A percentile compares a stretch with the other conserved stretches of the same genome.
These are phyloP conservation scores for Falco punctatus DNA, from an alignment of 2,113 vertebrate species.

Conservation along the genomic window DNA sequence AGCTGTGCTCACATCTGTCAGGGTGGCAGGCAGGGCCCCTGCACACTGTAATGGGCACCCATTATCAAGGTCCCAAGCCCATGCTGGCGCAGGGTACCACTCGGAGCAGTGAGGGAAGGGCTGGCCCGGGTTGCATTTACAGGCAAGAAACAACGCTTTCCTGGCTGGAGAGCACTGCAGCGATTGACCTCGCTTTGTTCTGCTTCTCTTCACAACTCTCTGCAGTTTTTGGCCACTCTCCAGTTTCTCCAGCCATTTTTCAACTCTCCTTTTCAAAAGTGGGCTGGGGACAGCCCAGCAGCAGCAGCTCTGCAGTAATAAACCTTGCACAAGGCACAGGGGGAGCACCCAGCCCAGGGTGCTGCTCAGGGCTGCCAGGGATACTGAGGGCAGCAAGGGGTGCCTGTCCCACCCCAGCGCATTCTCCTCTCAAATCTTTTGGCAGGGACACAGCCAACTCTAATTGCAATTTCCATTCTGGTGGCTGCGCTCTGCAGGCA, in stretches of 20 bases:
- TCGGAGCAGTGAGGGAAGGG: background rate
- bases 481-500: conserved; percentile 57
- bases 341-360: background rate
- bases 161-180: background rate
- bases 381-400: accelerated
- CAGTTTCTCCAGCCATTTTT: conserved; percentile 42
- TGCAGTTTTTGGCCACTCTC: background rate
- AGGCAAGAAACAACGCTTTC: background rate
- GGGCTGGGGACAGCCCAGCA: background rate
- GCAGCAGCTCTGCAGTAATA: background rate
- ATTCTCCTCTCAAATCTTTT: background rate
- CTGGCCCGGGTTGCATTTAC: accelerated
- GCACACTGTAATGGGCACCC: background rate
- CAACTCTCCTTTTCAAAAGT: background rate
- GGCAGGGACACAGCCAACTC: conserved; percentile 24
- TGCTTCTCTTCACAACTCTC: conserved; percentile 20
- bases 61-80: background rate
- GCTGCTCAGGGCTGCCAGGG: background rate
- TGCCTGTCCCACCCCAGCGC: background rate
- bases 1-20: background rate
- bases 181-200: conserved; percentile 25
- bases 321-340: background rate
- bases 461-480: conserved; percentile 67
- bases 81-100: background rate
- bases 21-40: background rate